These are phyloP conservation scores for Spodoptera frugiperda DNA, from an alignment of 1,140 invertebrate genomes.

Conservation along the genomic window DNA sequence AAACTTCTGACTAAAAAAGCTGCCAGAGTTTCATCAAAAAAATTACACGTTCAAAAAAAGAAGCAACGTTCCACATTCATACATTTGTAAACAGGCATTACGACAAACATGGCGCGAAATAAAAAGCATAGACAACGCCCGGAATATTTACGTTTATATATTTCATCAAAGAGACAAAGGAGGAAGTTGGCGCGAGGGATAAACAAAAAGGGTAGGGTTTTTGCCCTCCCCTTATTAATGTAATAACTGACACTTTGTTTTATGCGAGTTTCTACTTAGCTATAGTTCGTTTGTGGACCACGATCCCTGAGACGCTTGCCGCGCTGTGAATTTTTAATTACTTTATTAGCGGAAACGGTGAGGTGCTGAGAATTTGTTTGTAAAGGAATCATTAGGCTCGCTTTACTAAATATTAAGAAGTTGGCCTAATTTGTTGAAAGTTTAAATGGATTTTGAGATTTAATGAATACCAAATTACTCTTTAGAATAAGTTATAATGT, in stretches of 20 bases:
- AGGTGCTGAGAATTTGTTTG: constrained; percentile 20
- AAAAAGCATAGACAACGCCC: constrained; percentile 49
- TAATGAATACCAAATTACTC: background rate
- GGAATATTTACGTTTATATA: constrained; percentile 53
- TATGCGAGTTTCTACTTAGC: constrained; percentile 73
- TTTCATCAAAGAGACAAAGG: constrained; percentile 55
- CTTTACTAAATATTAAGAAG: constrained; percentile 1
- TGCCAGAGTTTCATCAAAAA: constrained; percentile 28
- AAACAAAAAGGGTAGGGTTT: constrained; percentile 78
- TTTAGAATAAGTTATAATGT: background rate
- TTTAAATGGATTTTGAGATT: background rate
- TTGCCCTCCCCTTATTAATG: constrained; percentile 80
- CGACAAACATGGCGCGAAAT: constrained; percentile 48
- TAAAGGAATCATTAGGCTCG: constrained; percentile 8
- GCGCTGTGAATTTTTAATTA: constrained; percentile 50
- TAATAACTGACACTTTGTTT: constrained; percentile 84
- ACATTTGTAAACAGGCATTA: constrained; percentile 52
- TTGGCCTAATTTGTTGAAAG: background rate
- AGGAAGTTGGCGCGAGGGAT: constrained; percentile 69
- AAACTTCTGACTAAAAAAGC: background rate
- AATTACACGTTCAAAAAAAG: constrained; percentile 36
- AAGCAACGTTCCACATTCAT: constrained; percentile 41
- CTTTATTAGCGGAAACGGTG: constrained; percentile 45
- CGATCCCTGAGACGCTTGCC: constrained; percentile 21
- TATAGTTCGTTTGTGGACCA: constrained; percentile 61